phyloP scores from a whole-genome alignment of 2,113 vertebrate genomes.

The Ochotona princeps region DNA sequence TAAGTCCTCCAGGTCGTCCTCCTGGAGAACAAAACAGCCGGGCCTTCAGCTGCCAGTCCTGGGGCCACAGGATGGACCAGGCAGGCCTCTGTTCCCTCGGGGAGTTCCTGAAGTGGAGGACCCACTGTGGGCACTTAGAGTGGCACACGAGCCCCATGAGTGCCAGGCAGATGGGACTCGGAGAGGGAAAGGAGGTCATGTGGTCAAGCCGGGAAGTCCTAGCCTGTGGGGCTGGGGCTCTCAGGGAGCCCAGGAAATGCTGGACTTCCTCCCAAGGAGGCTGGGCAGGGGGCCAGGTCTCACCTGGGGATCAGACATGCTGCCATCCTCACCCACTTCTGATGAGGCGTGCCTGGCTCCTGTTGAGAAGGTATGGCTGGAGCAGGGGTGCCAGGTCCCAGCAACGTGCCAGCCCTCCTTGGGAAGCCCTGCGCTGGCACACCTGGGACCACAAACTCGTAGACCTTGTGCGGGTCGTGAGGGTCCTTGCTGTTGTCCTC shows the following conservation, averaged over 20 bases:
- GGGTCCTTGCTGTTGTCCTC: conserved; percentile 88
- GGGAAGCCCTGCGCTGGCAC: background rate
- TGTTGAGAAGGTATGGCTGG: background rate
- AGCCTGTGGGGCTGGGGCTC: no score
- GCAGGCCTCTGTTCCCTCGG: no score
- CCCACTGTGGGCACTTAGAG: no score
- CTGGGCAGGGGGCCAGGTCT: background rate
- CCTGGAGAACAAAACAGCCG: conserved; percentile 25
- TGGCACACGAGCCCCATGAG: no score
- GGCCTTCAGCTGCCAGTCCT: background rate
- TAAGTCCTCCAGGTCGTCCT: conserved; percentile 41
- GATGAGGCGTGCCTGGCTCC: background rate
- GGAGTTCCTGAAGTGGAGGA: no score
- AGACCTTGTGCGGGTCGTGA: conserved; percentile 91
- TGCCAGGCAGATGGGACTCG: background rate
- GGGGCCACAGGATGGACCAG: background rate
- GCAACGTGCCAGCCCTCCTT: background rate
- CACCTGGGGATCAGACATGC: conserved; percentile 51
- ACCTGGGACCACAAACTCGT: conserved; percentile 76
- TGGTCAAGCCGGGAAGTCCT: no score
- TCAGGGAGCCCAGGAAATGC: no score
- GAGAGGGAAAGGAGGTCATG: background rate
- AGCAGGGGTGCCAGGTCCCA: no score
- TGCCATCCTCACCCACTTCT: background rate
- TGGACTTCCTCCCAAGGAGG: background rate